A percentile compares a stretch with the other conserved stretches of the same genome.
Conservation (phyloP, 2,113 vertebrate species). For the Pluvianellus socialis region DNA sequence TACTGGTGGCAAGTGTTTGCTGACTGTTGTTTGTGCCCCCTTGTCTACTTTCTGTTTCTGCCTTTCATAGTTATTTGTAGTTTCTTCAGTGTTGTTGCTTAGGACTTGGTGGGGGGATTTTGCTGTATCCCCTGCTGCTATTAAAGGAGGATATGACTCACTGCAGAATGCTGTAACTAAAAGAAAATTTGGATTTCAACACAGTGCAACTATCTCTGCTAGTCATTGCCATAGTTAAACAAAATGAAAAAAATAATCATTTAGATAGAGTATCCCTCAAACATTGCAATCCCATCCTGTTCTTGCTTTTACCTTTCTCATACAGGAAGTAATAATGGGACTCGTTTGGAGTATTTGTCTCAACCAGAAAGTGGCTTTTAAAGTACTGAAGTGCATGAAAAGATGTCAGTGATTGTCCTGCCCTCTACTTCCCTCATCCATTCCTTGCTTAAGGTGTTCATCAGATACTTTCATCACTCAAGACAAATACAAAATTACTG, state of each 20-base stretch:
- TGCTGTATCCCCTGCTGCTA: constrained; percentile 22
- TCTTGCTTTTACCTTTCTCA: neutral
- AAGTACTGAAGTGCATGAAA: neutral
- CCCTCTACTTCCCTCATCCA: neutral
- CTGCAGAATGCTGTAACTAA: constrained; percentile 61
- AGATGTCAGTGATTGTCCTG: neutral
- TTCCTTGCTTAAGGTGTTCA: neutral
- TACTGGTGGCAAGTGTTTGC: constrained; percentile 44
- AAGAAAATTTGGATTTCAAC: constrained; percentile 13
- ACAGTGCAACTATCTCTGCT: neutral
- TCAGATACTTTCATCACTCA: neutral
- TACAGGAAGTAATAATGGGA: neutral
- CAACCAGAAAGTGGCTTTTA: neutral
- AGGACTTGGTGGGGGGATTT: constrained; percentile 17
- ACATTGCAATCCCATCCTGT: neutral
- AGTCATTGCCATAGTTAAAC: neutral
- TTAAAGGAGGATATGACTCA: constrained; percentile 49
- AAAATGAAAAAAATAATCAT: neutral
- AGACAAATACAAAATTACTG: neutral
- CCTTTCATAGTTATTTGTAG: constrained; percentile 38
- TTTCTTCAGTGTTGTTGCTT: constrained; percentile 55
- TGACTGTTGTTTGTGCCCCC: constrained; percentile 7
- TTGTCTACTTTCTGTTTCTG: constrained; percentile 46
- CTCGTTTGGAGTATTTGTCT: neutral
- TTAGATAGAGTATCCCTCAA: neutral